Evolutionary conservation across 2,888 invertebrate genomes (phyloP), one percentile per base, ranked within the genome.

Genomic region (Tenthredo amoena): DNA sequence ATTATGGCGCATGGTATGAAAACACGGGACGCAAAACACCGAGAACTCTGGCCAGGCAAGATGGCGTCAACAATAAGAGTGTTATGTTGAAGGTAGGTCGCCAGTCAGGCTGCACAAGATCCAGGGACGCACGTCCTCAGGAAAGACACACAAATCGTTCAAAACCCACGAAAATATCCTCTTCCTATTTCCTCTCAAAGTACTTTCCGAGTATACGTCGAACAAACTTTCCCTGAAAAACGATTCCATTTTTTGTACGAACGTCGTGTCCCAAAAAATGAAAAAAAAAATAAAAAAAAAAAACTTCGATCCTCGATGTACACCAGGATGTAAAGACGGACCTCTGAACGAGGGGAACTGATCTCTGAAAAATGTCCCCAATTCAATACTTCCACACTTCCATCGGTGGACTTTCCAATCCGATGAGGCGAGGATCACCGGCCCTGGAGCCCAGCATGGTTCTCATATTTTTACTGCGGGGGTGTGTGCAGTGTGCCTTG

Each of bases 31-130:
- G 58, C 26, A 62, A 81, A 81, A 77, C 77, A 77, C 31, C 31
- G 77, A 55, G 55, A 77, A 31, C 21, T 43, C 26, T 1, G 26
- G 77, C 55, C 18, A 62, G 62, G 40, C 81, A 81, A 81, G 81
- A 81, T 81, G 81, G 81, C 81, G 81, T 81, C 62, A 81, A 62
- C 81, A 81, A 81, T 81, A 62, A 81, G 81, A 81, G 81, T 81
- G 81, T 81, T 81, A 81, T 81, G 50, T 62, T 37, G 81, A 40
- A 81, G 81, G 81, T 81, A 81, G 58, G 81, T 81, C 81, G 81
- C 81, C 81, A 58, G 81, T 81, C 81, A 58, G 81, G 81, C 81
- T 81, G 58, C n/a, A 21, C 81, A 62, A 50, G 58, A 15, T 81
- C n/a, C 81, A 81, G 81, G 81, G 81, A 81, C 81, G 81, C 81